These are phyloP conservation scores for Latrodectus geometricus DNA, from an alignment of 1,140 invertebrate genomes.

Conservation along the genomic window DNA sequence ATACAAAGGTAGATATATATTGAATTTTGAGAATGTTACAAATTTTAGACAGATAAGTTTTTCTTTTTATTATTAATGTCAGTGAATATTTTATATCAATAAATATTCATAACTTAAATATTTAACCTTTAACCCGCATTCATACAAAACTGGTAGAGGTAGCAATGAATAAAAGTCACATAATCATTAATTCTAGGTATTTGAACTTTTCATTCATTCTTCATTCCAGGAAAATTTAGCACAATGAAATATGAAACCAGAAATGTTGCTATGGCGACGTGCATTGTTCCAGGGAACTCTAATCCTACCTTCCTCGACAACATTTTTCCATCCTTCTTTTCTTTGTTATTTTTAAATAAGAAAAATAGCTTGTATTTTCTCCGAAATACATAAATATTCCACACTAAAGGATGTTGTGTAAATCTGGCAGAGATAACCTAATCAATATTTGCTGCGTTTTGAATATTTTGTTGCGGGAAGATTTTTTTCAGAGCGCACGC, in stretches of 20 bases:
- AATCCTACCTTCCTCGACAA: neutral
- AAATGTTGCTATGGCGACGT: neutral
- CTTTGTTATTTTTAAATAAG: neutral
- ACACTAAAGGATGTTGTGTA: neutral
- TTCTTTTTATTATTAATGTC: too few species aligned
- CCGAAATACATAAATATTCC: neutral
- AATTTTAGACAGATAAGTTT: too few species aligned
- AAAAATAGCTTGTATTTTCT: neutral
- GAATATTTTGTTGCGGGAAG: too few species aligned
- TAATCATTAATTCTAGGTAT: neutral
- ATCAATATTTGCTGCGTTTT: too few species aligned
- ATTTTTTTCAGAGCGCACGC: too few species aligned
- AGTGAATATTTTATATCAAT: too few species aligned
- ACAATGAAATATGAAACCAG: neutral
- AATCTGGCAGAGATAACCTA: neutral
- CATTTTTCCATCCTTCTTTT: neutral
- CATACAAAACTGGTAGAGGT: too few species aligned
- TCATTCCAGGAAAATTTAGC: neutral
- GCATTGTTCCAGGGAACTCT: neutral
- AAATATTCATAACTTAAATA: too few species aligned
- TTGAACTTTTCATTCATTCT: neutral
- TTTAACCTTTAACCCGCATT: too few species aligned
- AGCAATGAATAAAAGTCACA: neutral
- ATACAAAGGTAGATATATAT: too few species aligned
- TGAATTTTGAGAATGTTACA: too few species aligned